Evolutionary conservation across 2,113 vertebrate species (phyloP), one percentile per base, ranked within the genome.

Genomic region (Arizona elegans): DNA sequence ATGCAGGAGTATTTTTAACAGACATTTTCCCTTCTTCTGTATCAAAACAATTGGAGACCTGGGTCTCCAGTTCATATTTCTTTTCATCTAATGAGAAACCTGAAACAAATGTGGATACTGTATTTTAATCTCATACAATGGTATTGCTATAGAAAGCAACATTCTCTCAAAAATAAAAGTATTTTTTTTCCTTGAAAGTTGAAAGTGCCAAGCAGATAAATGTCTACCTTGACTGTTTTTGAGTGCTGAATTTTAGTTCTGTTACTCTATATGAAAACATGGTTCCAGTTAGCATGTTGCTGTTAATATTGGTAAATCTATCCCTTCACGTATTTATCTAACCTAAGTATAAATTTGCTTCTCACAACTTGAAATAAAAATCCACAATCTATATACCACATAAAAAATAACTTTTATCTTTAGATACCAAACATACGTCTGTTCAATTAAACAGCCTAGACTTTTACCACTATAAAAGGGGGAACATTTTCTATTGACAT

Each of bases 71-170:
- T 93, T 97, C 95, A 88, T 92, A 17, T 87, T 94, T 93, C 91
- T 96, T 95, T 95, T 96, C 96, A 91, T 97, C 95, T 86, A 94
- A 92, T 93, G 96, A 96, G 91, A 95, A 29, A 91, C 92, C 98
- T 98, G 95, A 21, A 98, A 97, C 86, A 86, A 95, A 96, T 0
- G 26, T 87, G 24, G 93, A 6, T 94, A 94, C 2, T 55, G 94
- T 0, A 53, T 95, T 93, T 93, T 87, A 93, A 29, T 90, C 2
- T 94, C 59, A 54, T 12, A 10, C 0, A 0, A 95, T 55, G 33
- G 93, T 56, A 59, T 29, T 24, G 56, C 13, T 5, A 15, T 19
- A 10, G 13, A 43, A 91, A 81, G 52, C 0, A 3, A 58, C 55
- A 26, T 29, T 4, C 3, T 70, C 87, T 88, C 43, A 33, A 86